Evolutionary conservation across 2,113 vertebrate genomes (phyloP).

Genomic region (Mustela nigripes): DNA sequence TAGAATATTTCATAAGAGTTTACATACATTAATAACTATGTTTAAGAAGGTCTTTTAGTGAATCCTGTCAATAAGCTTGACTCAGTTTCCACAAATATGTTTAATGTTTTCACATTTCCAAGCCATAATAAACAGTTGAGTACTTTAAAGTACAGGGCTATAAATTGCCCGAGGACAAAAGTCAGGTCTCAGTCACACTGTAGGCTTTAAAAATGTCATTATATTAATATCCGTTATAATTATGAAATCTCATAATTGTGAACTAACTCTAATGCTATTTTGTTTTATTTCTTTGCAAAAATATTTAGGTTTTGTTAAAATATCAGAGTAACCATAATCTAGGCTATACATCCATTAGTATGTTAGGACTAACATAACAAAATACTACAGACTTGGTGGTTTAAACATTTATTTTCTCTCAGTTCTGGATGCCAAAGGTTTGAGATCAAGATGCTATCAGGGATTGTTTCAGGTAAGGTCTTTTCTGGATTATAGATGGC

Average conservation of each 20-base stretch:
- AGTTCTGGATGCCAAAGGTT: background rate
- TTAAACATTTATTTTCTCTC: background rate
- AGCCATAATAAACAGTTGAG: background rate
- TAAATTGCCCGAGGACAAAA: background rate
- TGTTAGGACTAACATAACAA: background rate
- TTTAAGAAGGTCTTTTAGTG: background rate
- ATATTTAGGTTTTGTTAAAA: background rate
- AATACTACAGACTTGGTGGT: background rate
- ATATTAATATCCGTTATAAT: background rate
- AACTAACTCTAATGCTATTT: background rate
- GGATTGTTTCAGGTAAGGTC: background rate
- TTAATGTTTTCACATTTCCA: background rate
- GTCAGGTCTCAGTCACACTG: background rate
- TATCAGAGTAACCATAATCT: constrained; percentile 9
- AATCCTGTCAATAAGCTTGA: background rate
- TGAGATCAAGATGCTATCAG: background rate
- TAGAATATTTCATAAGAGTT: background rate
- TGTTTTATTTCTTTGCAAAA: background rate
- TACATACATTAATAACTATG: background rate
- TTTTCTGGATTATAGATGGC: background rate
- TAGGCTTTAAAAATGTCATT: background rate
- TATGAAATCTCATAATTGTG: background rate
- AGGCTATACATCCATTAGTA: background rate
- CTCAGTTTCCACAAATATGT: constrained; percentile 2
- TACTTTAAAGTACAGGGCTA: background rate